Percentiles rank a stretch among this genome's conserved stretches.
phyloP scores from a whole-genome alignment of 2,888 invertebrate species.

The Thysanoteuthis rhombus region DNA sequence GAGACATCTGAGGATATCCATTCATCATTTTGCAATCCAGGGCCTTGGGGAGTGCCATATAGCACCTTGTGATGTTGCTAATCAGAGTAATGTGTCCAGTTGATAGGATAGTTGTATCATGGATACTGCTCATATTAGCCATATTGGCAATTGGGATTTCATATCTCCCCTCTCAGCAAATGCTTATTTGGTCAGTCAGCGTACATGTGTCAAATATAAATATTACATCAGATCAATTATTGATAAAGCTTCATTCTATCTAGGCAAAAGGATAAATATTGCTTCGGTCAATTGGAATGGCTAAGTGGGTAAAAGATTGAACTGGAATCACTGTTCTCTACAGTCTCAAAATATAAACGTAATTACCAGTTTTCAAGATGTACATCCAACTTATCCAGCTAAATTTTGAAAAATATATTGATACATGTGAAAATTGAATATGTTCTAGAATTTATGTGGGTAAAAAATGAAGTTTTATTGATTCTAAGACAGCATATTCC shows the following conservation, averaged over 20 bases:
- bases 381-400: too few relatives aligned
- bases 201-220: neutral
- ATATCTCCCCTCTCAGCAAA: neutral
- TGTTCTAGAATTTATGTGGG: too few relatives aligned
- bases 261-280: too few relatives aligned
- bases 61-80: neutral
- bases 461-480: too few relatives aligned
- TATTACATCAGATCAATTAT: neutral
- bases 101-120: neutral
- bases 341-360: too few relatives aligned
- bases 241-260: neutral
- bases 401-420: too few relatives aligned
- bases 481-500: too few relatives aligned
- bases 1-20: neutral
- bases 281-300: too few relatives aligned
- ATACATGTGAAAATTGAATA: too few relatives aligned
- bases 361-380: too few relatives aligned
- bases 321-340: too few relatives aligned
- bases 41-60: neutral
- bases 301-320: too few relatives aligned
- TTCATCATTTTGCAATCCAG: neutral
- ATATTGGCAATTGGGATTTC: neutral
- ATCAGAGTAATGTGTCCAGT: neutral
- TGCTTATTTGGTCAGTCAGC: neutral
- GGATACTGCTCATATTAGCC: neutral